Percentiles rank a stretch among this genome's conserved stretches.
Conservation (phyloP, 2,113 vertebrate species). For the Uropsilus gracilis region DNA sequence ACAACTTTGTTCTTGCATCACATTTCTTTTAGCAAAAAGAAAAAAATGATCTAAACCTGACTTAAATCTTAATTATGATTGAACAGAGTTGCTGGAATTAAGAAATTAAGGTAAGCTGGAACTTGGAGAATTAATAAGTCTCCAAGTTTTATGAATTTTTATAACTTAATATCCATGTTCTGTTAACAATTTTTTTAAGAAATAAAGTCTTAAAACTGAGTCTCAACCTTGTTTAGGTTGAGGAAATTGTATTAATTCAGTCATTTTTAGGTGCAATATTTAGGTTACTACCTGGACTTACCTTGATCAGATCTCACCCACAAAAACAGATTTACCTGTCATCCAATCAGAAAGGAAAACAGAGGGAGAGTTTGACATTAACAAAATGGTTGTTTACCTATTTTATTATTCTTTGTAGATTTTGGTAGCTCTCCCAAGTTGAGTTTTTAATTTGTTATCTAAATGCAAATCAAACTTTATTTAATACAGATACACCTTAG, state of each 20-base stretch:
- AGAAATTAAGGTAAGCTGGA: no score
- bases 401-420: conserved; percentile 1
- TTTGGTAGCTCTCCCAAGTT: not conserved
- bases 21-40: not conserved
- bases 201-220: not conserved
- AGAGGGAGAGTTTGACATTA: conserved; percentile 7
- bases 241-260: conserved; percentile 49
- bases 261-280: not conserved
- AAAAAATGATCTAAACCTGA: not conserved
- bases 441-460: conserved; percentile 3
- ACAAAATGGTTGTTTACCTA: conserved; percentile 18
- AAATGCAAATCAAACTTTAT: not conserved
- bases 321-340: conserved; percentile 50
- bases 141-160: not conserved
- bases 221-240: not conserved
- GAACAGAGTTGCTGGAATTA: not conserved
- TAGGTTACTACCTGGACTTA: not conserved
- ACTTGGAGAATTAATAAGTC: no score
- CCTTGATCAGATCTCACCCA: conserved; percentile 38
- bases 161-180: no score
- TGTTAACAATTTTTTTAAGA: not conserved
- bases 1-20: not conserved
- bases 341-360: not conserved
- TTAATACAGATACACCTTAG: not conserved
- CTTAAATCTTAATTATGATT: conserved; percentile 39